Evolutionary conservation across 2,888 invertebrate genomes (phyloP), one percentile per base, ranked within the genome.

Genomic region (Apotomis betuletana): DNA sequence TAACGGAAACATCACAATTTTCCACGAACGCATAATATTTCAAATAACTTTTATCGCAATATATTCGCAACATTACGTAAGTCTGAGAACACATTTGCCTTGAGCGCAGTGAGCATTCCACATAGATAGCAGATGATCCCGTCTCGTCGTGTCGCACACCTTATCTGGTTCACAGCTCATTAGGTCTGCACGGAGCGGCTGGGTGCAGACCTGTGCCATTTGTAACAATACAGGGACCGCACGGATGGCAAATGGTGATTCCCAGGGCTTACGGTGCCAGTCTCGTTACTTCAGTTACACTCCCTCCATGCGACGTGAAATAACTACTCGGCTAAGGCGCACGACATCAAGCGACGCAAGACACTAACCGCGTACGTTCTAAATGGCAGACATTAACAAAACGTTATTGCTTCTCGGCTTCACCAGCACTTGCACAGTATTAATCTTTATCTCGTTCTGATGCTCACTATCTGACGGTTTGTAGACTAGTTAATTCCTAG

Each of bases 161-260:
- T 94, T 94, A 94, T 94, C 94, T 94, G 85, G 88, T 94, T 94
- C 92, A 94, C 94, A 90, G 91, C 90, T 93, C 94, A 93, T 93
- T 93, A 93, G 90, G 87, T 87, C 83, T 87, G 84, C 87, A 88
- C 87, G 83, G 86, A 84, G 83, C 80, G 85, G 82, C 85, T 86
- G 84, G 84, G 81, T 86, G 82, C 85, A 90, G 87, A 90, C 89
- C 90, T 88, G 81, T 86, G 82, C 87, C 85, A 90, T 91, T 93
- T 91, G 89, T 90, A 89, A 90, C 92, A 92, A 92, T 91, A 91
- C 90, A 84, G 83, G 84, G 85, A 88, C 85, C 87, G 81, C 84
- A 84, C 79, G 82, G 85, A 83, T 88, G 83, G 90, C 87, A 88
- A 90, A 90, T 89, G 87, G 85, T 88, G 89, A 90, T 90, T 87